Conservation (phyloP, 2,797 vertebrate species). For the Scyliorhinus canicula region DNA sequence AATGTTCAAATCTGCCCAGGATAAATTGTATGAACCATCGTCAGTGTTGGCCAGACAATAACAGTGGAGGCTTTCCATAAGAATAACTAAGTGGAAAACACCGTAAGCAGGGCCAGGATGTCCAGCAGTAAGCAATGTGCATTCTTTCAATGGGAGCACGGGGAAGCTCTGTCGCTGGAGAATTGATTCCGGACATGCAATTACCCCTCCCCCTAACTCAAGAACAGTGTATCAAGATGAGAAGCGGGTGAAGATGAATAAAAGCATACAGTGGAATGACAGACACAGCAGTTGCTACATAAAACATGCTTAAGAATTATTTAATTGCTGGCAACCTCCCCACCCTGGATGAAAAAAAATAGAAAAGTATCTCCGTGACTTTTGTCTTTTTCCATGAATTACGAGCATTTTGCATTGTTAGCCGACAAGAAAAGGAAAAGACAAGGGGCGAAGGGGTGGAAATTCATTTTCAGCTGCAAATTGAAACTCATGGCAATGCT, state of each 20-base stretch:
- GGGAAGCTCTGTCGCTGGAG: not conserved
- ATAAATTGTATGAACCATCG: not conserved
- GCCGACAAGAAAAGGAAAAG: not conserved
- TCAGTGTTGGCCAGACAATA: not conserved
- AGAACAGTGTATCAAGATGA: not conserved
- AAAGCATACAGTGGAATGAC: not conserved
- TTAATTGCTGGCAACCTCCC: not conserved
- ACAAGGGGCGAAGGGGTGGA: not conserved
- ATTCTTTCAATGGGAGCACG: not conserved
- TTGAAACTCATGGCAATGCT: not conserved
- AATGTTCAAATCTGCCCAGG: not conserved
- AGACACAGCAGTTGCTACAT: not conserved
- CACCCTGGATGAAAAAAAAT: not conserved
- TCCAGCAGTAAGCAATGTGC: not conserved
- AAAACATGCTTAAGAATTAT: not conserved
- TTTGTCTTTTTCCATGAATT: not conserved
- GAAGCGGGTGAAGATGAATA: not conserved
- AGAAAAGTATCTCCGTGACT: not conserved
- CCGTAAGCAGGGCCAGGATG: not conserved
- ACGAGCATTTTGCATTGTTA: not conserved
- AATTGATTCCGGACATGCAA: not conserved
- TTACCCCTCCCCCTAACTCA: not conserved
- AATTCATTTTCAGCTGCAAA: not conserved
- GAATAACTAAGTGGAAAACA: not conserved
- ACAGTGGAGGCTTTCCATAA: not conserved